phyloP scores from a whole-genome alignment of 1,140 invertebrate species.

The Cataglyphis hispanica region DNA sequence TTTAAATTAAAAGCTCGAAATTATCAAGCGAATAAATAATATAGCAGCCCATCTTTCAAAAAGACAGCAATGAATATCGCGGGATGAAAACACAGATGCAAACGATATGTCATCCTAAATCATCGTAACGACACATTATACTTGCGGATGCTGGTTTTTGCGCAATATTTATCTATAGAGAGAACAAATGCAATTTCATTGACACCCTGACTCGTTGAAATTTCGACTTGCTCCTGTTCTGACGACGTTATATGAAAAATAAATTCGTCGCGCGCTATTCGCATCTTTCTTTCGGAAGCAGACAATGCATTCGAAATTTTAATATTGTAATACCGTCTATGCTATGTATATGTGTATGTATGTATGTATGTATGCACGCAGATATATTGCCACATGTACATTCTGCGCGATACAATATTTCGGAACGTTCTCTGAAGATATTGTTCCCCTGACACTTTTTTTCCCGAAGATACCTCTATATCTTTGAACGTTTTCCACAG shows the following conservation, averaged over 20 bases:
- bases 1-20: slow-evolving; percentile 58
- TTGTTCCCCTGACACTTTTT: slow-evolving; percentile 12
- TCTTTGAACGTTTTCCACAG: slow-evolving; percentile 2
- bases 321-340: slow-evolving; percentile 53
- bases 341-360: too few relatives aligned
- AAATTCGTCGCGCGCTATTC: slow-evolving; percentile 51
- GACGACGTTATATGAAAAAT: slow-evolving; percentile 30
- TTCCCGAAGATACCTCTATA: slow-evolving; percentile 21
- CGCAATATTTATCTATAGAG: slow-evolving; percentile 51
- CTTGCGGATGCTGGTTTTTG: slow-evolving; percentile 19
- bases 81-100: slow-evolving; percentile 63
- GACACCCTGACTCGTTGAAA: slow-evolving; percentile 62
- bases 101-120: slow-evolving; percentile 68
- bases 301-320: slow-evolving; percentile 54
- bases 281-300: slow-evolving; percentile 35
- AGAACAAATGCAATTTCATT: slow-evolving; percentile 67
- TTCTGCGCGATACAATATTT: background rate
- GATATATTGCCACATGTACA: slow-evolving; percentile 42
- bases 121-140: slow-evolving; percentile 75
- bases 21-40: slow-evolving; percentile 67
- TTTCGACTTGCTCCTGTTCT: slow-evolving; percentile 41
- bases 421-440: slow-evolving; percentile 30
- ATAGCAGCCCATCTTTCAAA: slow-evolving; percentile 63
- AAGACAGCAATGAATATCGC: slow-evolving; percentile 77
- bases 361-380: background rate